Base-by-base conservation (phyloP, 53 echinoderm and acorn worm genomes). In the Stichopus horrens region DNA sequence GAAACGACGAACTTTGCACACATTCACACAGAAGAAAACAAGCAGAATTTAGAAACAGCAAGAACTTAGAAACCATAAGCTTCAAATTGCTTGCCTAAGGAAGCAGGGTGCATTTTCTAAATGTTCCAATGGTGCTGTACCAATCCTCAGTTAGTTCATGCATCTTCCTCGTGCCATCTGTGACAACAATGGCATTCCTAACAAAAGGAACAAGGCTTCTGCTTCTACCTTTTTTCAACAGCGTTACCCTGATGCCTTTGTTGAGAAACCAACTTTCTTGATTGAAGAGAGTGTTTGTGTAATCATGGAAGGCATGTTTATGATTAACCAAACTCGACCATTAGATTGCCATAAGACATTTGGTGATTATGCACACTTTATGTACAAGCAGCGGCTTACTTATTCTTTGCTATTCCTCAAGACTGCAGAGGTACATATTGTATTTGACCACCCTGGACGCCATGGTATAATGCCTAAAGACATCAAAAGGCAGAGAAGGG, bases 381-480 rank as follows among this genome's bases (percentile, higher is more conserved):
- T 59, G 59, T 59, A 59, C 59, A 59, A 59, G 59, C 59, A 59
- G 59, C 4, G 8, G 8, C 2, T 59, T 59, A 9, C 11, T 59
- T 59, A 11, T 9, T 9, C 8, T 1, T 11, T 8, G 59, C 1
- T 1, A 59, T 8, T 54, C 13, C 19, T 86, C 14, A 73, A 74
- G 75, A 91, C 90, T 13, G 10, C 53, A 7, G 90, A 91, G 74
- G 57, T 93, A 20, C 91, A 90, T 57, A 63, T 86, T 68, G 86
- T 93, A 10, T 93, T 91, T 53, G 86, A 93, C 76, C 93, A 90
- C 86, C 86, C 93, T 4, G 65, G 78, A 51, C 66, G 90, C 14
- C 59, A 59, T 9, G 59, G 59, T 9, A 4, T 11, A 11, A 59
- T 59, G 8, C 59, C 59, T 59, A 59, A 59, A 59, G 8, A 59